A percentile compares a stretch with the other conserved stretches of the same genome.
phyloP scores from a whole-genome alignment of 2,888 invertebrate species.

The Xanthorhoe spadicearia region DNA sequence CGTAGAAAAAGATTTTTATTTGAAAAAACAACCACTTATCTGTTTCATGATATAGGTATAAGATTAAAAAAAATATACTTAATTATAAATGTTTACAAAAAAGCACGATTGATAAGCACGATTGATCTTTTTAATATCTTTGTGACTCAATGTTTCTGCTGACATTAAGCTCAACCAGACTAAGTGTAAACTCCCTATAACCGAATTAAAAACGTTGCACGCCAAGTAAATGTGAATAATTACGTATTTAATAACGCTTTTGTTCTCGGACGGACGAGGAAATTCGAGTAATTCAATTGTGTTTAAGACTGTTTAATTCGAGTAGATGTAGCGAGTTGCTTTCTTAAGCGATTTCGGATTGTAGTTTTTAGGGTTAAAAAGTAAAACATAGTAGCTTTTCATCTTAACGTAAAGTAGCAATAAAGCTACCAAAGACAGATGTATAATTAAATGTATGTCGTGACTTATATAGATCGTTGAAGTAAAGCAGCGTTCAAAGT shows the following conservation, averaged over 20 bases:
- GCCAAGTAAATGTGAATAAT: constrained; percentile 83
- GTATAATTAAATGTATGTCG: no score
- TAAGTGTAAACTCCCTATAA: constrained; percentile 25
- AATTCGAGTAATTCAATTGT: constrained; percentile 85
- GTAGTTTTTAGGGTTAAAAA: constrained; percentile 50
- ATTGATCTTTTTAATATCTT: neutral
- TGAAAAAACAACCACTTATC: no score
- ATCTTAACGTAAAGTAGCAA: neutral
- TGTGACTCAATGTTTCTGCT: no score
- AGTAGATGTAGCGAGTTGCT: constrained; percentile 68
- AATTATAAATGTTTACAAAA: no score
- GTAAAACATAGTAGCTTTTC: neutral
- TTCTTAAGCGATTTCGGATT: constrained; percentile 67
- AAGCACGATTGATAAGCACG: no score
- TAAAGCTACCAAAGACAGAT: neutral
- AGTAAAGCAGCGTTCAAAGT: no score
- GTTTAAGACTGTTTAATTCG: constrained; percentile 81
- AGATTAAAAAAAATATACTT: no score
- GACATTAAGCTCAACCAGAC: neutral
- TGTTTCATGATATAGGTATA: no score
- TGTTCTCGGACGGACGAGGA: constrained; percentile 81
- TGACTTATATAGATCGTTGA: no score
- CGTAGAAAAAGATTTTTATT: no score
- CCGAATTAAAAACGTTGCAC: constrained; percentile 70
- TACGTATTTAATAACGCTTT: constrained; percentile 85